A percentile compares a stretch with the other conserved stretches of the same genome.
Evolutionary conservation across 2,113 vertebrate genomes (phyloP).

Genomic region (Oryzias woworae): DNA sequence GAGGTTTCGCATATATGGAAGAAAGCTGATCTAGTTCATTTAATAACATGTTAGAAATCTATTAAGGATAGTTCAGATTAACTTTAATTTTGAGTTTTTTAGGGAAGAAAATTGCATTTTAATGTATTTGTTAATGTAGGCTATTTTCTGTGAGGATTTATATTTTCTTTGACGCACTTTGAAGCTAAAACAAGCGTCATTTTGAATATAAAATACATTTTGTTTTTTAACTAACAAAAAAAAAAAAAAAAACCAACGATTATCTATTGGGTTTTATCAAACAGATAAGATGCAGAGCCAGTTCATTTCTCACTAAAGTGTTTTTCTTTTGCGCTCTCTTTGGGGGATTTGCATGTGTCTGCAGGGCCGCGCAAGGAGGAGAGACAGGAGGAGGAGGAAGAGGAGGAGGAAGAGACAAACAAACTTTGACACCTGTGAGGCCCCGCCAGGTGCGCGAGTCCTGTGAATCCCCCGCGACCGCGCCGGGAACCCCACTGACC

Average conservation of each 20-base stretch:
- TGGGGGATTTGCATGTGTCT: constrained; percentile 48
- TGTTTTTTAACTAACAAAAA: background rate
- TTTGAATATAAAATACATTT: background rate
- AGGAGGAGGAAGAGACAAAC: constrained; percentile 3
- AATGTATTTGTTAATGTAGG: no score
- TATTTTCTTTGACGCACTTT: no score
- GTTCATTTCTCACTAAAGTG: constrained; percentile 21
- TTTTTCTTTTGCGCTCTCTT: constrained; percentile 23
- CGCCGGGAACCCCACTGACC: constrained; percentile 30
- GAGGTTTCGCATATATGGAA: no score
- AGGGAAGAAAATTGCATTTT: no score
- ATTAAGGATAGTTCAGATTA: no score
- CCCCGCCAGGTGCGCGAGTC: background rate
- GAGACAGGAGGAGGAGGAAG: background rate
- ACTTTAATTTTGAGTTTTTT: no score
- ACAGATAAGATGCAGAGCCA: background rate
- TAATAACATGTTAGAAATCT: no score
- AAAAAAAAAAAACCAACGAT: background rate
- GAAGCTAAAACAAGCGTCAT: no score
- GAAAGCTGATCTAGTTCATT: no score
- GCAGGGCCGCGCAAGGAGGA: constrained; percentile 8
- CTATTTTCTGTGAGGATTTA: no score
- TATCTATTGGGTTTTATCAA: background rate
- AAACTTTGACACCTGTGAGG: constrained; percentile 37
- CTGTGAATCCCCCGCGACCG: constrained; percentile 2